Evolutionary conservation across 2,888 invertebrate species (phyloP), one percentile per base, ranked within the genome.

Genomic region (Neuroscelio doddi): DNA sequence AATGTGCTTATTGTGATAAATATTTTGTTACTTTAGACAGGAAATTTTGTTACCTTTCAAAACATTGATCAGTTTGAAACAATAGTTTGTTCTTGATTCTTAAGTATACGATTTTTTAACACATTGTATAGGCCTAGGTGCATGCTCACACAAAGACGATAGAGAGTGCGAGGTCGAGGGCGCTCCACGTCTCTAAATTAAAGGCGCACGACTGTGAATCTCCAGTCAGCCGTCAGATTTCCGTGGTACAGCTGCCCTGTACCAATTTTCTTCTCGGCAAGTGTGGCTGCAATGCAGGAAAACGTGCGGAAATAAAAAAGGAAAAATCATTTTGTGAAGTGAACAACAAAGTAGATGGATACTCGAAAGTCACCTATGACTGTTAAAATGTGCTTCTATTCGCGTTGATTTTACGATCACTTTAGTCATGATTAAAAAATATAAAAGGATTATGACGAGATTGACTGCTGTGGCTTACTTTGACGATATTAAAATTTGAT

Each of bases 141-240:
- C 30, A 59, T 57, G 49, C 63, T 52, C 41, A 42, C 21, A 55
- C 62, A 69, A 67, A 66, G 63, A 41, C 49, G 46, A 64, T 61
- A 66, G 59, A 29, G 65, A 68, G 74, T 70, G 76, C 76, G 80
- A 78, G 81, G 79, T 82, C 80, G 81, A 82, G 82, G 78, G 81
- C 79, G 80, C 75, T 78, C 71, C 73, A 74, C 76, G 79, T 64
- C 77, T 80, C 78, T 78, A 82, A 82, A 81, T 81, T 82, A 80
- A 81, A 82, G 80, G 78, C 81, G 79, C 80, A 72, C 79, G 77
- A 77, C 78, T 78, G 77, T 73, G 75, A 76, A 78, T 74, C 80
- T 79, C 78, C 81, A 82, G 82, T 82, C 82, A 78, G 76, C 75
- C 77, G 80, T 75, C 73, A 75, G 80, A 76, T 82, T 79, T 78